These are phyloP conservation scores for Agriotes lineatus DNA, from an alignment of 2,888 invertebrate species.

Conservation along the genomic window DNA sequence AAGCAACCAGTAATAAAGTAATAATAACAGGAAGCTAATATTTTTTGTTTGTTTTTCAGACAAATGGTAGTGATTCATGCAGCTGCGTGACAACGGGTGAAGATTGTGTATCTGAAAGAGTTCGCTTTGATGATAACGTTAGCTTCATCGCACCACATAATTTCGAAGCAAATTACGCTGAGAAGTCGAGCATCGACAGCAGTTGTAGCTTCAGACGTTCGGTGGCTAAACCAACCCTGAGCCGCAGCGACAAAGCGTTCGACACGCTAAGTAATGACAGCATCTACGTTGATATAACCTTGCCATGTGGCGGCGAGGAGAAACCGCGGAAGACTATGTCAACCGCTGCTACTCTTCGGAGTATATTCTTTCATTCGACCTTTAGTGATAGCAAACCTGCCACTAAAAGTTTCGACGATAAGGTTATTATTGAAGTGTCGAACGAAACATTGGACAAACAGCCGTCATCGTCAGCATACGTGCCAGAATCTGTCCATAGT, in stretches of 20 bases:
- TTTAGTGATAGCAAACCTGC: conserved; percentile 54
- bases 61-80: conserved; percentile 65
- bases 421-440: conserved; percentile 62
- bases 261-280: conserved; percentile 63
- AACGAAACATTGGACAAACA: conserved; percentile 60
- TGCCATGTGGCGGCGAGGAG: conserved; percentile 55
- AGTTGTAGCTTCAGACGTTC: conserved; percentile 62
- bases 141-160: conserved; percentile 68
- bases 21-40: no score
- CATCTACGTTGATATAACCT: conserved; percentile 61
- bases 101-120: conserved; percentile 73
- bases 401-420: conserved; percentile 60
- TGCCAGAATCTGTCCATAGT: conserved; percentile 22
- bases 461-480: conserved; percentile 16
- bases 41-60: conserved; percentile 54
- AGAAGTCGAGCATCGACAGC: conserved; percentile 65
- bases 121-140: conserved; percentile 75
- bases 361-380: conserved; percentile 68
- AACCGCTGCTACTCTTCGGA: conserved; percentile 68
- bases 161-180: conserved; percentile 57
- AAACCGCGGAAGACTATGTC: conserved; percentile 64
- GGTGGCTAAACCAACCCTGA: conserved; percentile 44
- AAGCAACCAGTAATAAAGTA: no score
- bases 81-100: conserved; percentile 66
- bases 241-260: conserved; percentile 51